These are phyloP conservation scores for Amphiura filiformis DNA, from an alignment of 35 echinoderm and acorn worm genomes.

Conservation along the genomic window DNA sequence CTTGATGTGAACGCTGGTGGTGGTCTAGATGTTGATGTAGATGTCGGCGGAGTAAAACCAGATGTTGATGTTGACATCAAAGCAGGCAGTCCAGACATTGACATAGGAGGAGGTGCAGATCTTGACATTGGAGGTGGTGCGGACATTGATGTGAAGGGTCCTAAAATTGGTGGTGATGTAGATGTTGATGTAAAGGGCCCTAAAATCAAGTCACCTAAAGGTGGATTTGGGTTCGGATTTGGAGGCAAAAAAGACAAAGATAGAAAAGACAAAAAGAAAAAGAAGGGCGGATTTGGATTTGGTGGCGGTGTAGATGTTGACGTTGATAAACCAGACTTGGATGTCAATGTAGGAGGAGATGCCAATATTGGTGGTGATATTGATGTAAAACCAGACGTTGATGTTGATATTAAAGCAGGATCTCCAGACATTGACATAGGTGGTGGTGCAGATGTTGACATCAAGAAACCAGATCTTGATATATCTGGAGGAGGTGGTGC, in stretches of 20 bases:
- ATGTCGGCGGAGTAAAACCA: constrained; percentile 14
- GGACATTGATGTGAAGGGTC: constrained; percentile 2
- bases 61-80: constrained; percentile 40
- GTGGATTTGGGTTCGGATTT: constrained; percentile 5
- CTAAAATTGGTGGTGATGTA: constrained; percentile 41
- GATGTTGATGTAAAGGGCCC: constrained; percentile 41
- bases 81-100: constrained; percentile 21
- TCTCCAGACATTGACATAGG: constrained; percentile 23
- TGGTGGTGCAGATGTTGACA: constrained; percentile 21
- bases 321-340: constrained; percentile 3
- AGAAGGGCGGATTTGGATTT: constrained; percentile 49
- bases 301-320: constrained; percentile 46
- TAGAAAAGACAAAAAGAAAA: constrained; percentile 17
- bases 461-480: constrained; percentile 43
- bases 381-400: constrained; percentile 21
- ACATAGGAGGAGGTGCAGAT: constrained; percentile 27
- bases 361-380: constrained; percentile 30
- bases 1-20: constrained; percentile 38
- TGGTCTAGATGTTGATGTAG: constrained; percentile 23
- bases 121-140: constrained; percentile 54
- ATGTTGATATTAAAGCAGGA: constrained; percentile 28
- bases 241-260: constrained; percentile 34
- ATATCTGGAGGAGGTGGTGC: constrained; percentile 32
- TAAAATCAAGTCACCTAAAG: not conserved
- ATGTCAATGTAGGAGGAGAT: constrained; percentile 25